Evolutionary conservation across 1,140 invertebrate genomes (phyloP).

Genomic region (Diachasmimorpha longicaudata): DNA sequence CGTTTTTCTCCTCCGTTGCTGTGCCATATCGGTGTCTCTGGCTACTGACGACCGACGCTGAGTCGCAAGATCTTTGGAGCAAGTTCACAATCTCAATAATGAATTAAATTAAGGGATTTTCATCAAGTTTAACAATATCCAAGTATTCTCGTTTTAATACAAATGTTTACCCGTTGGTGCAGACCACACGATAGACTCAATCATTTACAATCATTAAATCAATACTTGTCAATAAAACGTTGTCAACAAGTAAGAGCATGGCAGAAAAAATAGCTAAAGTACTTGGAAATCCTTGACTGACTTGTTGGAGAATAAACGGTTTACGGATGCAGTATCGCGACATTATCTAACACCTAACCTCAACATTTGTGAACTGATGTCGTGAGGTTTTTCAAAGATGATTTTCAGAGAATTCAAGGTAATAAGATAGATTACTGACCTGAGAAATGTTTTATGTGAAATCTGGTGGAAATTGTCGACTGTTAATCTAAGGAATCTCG

Average conservation of each 20-base stretch:
- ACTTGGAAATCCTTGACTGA: too few relatives aligned
- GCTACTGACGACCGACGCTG: neutral
- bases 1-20: slow-evolving; percentile 54
- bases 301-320: neutral
- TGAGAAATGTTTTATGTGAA: slow-evolving; percentile 35
- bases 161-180: too few relatives aligned
- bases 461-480: slow-evolving; percentile 46
- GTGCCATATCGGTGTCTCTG: slow-evolving; percentile 33
- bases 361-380: slow-evolving; percentile 1
- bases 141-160: too few relatives aligned
- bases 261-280: too few relatives aligned
- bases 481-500: slow-evolving; percentile 41
- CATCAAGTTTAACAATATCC: too few relatives aligned
- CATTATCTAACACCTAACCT: slow-evolving; percentile 43
- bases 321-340: neutral
- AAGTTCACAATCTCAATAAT: slow-evolving; percentile 12
- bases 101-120: neutral
- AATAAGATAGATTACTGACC: slow-evolving; percentile 35
- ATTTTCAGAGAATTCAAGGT: neutral
- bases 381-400: neutral
- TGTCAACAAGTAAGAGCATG: too few relatives aligned
- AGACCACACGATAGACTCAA: too few relatives aligned
- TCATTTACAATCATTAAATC: too few relatives aligned
- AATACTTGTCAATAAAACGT: too few relatives aligned
- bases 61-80: slow-evolving; percentile 17